A percentile compares a stretch with the other conserved stretches of the same genome.
Conservation (phyloP, 2,888 invertebrate genomes). For the Mactromeris polynyma region DNA sequence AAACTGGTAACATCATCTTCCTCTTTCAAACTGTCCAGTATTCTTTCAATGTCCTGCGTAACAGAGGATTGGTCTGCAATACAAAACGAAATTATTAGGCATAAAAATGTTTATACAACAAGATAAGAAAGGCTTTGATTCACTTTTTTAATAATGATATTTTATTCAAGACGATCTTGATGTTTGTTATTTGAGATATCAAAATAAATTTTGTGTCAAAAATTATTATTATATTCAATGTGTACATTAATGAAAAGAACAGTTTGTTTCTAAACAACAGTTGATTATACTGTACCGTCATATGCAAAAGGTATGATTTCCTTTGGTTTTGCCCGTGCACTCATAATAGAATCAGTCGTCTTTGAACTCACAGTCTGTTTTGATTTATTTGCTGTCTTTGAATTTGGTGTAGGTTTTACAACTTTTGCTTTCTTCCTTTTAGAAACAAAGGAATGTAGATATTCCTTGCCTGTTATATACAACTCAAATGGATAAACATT, state of each 20-base stretch:
- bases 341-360: not conserved
- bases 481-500: conserved; percentile 80
- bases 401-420: not conserved
- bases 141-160: no score
- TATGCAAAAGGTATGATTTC: not conserved
- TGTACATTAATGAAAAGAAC: no score
- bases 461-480: conserved; percentile 73
- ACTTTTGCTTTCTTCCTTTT: not conserved
- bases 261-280: no score
- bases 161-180: no score
- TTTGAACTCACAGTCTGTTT: not conserved
- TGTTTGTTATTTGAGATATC: no score
- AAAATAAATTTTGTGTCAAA: no score
- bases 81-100: no score
- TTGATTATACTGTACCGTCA: not conserved
- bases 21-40: conserved; percentile 70
- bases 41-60: conserved; percentile 64
- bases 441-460: conserved; percentile 19
- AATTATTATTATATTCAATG: no score
- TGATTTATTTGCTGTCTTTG: not conserved
- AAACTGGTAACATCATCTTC: conserved; percentile 37
- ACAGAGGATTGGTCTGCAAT: not conserved
- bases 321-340: not conserved
- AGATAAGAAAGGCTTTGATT: no score
- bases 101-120: no score